Evolutionary conservation across 2,888 invertebrate genomes (phyloP), one percentile per base, ranked within the genome.

Genomic region (Myathropa florea): DNA sequence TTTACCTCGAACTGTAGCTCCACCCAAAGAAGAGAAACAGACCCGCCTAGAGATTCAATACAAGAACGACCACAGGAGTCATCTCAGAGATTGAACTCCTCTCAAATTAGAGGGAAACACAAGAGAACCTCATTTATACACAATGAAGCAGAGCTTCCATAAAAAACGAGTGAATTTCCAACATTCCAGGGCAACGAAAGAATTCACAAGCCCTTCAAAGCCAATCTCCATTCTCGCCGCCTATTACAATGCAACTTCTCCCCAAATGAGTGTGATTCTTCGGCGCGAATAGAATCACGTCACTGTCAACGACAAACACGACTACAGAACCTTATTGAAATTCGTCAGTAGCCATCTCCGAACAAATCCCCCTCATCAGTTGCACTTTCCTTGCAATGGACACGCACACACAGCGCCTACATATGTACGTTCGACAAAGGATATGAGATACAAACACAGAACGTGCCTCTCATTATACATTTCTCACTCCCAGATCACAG

Each of bases 391-490:
- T 46, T 46, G 46, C 46, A 18, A 33, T 18, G 2, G 18, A n/a
- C 7, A 18, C 39, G 4, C 39, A 18, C 39, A 4, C 18, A n/a
- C 18, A 0, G 6, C 0, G 4, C 39, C n/a, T n/a, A n/a, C n/a
- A n/a, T n/a, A n/a, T n/a, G n/a, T 18, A 46, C 39, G 39, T 46
- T 46, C 18, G 46, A 46, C 46, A 46, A 46, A 46, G 46, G 46
- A 46, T 18, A 46, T 7, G 46, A 46, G 18, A 46, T 18, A 46
- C 46, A 18, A 46, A 46, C 46, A 46, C 46, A 18, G 9, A 46
- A 46, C 46, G 78, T 78, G 72, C 73, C 55, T 80, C 60, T 80
- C 60, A 80, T 80, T 80, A 73, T 73, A 73, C 60, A 55, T 60
- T 67, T 55, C 67, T 65, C 68, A 75, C 68, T 75, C 81, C 59